These are phyloP conservation scores for Ectropis crepuscularia DNA, from an alignment of 2,888 invertebrate genomes.

Conservation along the genomic window DNA sequence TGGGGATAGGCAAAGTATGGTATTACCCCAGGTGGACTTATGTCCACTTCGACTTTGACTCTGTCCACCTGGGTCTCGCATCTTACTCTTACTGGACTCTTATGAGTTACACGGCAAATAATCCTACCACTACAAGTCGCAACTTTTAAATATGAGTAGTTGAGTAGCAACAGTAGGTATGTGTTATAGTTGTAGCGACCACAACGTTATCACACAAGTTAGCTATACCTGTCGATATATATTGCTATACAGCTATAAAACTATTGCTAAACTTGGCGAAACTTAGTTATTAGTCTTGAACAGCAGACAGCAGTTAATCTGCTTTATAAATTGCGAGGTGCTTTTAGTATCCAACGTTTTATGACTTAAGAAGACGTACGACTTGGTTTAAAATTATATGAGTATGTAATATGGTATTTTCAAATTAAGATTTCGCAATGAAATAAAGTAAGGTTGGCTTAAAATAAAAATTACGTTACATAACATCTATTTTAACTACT, in stretches of 20 bases:
- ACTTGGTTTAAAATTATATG: slow-evolving; percentile 17
- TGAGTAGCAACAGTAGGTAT: background rate
- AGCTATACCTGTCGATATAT: background rate
- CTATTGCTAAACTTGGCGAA: slow-evolving; percentile 36
- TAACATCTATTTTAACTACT: no score
- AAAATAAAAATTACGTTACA: no score
- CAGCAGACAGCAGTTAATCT: slow-evolving; percentile 41
- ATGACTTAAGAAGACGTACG: slow-evolving; percentile 15
- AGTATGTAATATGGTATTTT: background rate
- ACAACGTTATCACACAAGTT: background rate
- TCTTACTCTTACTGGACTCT: no score
- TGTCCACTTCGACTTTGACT: no score
- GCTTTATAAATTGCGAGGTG: slow-evolving; percentile 33
- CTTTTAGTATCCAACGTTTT: slow-evolving; percentile 29
- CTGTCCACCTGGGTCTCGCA: no score
- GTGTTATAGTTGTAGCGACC: background rate
- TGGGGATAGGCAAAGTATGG: no score
- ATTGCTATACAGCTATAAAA: slow-evolving; percentile 34
- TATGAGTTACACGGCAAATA: background rate
- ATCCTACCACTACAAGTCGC: background rate
- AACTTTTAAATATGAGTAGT: background rate
- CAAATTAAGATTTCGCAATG: background rate
- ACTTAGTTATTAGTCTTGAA: slow-evolving; percentile 42
- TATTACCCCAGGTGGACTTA: no score
- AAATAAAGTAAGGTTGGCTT: background rate